Percentiles rank a stretch among this genome's conserved stretches.
phyloP scores from a whole-genome alignment of 2,797 vertebrate genomes.

The Oryzias dopingdopingensis region DNA sequence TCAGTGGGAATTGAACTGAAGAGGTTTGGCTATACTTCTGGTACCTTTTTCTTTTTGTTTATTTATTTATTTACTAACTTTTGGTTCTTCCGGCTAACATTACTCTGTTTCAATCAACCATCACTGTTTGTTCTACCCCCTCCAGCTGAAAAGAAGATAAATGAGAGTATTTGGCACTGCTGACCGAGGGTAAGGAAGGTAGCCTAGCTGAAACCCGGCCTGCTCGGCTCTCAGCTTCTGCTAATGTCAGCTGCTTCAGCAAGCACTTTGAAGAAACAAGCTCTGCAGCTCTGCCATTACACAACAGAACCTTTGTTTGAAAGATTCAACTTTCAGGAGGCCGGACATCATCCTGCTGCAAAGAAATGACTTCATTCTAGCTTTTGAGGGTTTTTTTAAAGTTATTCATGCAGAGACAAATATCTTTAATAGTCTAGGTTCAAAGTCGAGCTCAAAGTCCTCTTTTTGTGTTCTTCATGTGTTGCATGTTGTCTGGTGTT shows the following conservation, averaged over 20 bases:
- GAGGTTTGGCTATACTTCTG: slow-evolving; percentile 67
- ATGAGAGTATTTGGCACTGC: slow-evolving; percentile 77
- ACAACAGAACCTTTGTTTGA: slow-evolving; percentile 1
- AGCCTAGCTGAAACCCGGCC: slow-evolving; percentile 56
- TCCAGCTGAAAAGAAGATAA: slow-evolving; percentile 80
- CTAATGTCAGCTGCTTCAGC: slow-evolving; percentile 73
- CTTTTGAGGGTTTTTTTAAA: neutral
- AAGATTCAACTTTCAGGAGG: slow-evolving; percentile 5
- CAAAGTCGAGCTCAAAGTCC: slow-evolving; percentile 17
- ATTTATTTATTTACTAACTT: slow-evolving; percentile 60
- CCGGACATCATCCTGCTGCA: slow-evolving; percentile 1
- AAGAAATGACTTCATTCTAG: slow-evolving; percentile 1
- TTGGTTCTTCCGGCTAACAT: slow-evolving; percentile 73
- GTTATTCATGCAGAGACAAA: neutral
- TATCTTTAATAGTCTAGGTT: slow-evolving; percentile 7
- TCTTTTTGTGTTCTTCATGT: slow-evolving; percentile 40
- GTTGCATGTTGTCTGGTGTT: slow-evolving; percentile 73
- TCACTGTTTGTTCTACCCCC: slow-evolving; percentile 64
- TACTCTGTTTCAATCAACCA: slow-evolving; percentile 69
- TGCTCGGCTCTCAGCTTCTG: slow-evolving; percentile 65
- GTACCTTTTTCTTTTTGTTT: slow-evolving; percentile 25
- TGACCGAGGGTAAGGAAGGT: slow-evolving; percentile 80
- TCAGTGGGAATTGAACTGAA: slow-evolving; percentile 28
- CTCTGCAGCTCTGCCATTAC: slow-evolving; percentile 31
- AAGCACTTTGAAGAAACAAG: slow-evolving; percentile 46